Evolutionary conservation across 2,888 invertebrate species (phyloP).

Genomic region (Orthosia incerta): DNA sequence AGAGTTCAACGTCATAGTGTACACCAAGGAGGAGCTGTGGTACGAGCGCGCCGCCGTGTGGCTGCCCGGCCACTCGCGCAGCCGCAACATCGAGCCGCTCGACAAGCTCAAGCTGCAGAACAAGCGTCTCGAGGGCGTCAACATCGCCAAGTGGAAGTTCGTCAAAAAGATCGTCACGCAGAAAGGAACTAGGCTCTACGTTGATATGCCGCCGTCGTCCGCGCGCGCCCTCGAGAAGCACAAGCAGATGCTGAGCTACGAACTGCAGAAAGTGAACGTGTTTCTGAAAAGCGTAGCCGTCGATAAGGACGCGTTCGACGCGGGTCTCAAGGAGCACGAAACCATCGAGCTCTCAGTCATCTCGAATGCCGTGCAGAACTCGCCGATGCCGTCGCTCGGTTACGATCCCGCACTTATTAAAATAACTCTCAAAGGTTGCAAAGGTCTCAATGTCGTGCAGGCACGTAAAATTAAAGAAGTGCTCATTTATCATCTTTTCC

Average conservation of each 20-base stretch:
- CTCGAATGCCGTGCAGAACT: conserved; percentile 68
- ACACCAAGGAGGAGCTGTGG: conserved; percentile 85
- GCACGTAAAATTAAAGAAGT: conserved; percentile 84
- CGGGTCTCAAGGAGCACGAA: conserved; percentile 76
- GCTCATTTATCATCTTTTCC: conserved; percentile 79
- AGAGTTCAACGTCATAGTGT: conserved; percentile 80
- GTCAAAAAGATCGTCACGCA: conserved; percentile 81
- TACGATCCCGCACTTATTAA: conserved; percentile 76
- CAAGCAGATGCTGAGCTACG: conserved; percentile 85
- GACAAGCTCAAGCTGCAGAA: conserved; percentile 84
- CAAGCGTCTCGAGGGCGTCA: conserved; percentile 74
- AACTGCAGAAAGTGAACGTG: conserved; percentile 85
- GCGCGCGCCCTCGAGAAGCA: conserved; percentile 81
- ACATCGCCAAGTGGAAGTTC: conserved; percentile 85
- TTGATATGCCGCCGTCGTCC: conserved; percentile 85
- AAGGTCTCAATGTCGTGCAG: conserved; percentile 70
- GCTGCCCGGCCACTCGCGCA: conserved; percentile 84
- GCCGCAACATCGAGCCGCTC: conserved; percentile 79
- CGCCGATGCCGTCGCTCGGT: conserved; percentile 77
- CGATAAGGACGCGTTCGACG: conserved; percentile 84
- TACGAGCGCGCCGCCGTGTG: conserved; percentile 86
- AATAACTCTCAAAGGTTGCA: conserved; percentile 79
- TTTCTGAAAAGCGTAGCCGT: conserved; percentile 84
- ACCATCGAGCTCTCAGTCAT: conserved; percentile 63
- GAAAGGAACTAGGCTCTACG: conserved; percentile 84